Evolutionary conservation across 92 coral and sea anemone species (phyloP).

Genomic region (Heteractis magnifica): DNA sequence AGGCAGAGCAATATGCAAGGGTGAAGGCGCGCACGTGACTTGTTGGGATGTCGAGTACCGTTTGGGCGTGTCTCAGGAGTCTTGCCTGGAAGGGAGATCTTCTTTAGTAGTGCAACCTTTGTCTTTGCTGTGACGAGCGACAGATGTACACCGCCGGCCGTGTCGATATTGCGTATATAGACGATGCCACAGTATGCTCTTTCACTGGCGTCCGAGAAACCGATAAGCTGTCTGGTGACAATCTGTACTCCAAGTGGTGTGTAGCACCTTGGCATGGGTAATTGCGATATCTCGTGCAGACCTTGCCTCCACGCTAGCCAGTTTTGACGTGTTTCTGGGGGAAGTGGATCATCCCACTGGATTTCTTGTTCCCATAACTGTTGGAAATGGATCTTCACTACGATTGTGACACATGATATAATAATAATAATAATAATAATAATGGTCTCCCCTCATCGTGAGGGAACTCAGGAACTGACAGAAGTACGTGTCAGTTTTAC

Average conservation of each 20-base stretch:
- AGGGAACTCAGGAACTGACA: no score
- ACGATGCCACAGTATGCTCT: constrained; percentile 54
- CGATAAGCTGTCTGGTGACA: constrained; percentile 32
- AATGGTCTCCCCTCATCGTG: no score
- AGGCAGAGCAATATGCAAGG: constrained; percentile 36
- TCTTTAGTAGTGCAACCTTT: constrained; percentile 54
- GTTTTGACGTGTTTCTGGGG: constrained; percentile 39
- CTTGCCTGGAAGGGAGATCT: constrained; percentile 54
- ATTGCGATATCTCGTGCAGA: constrained; percentile 32
- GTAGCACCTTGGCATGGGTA: constrained; percentile 57
- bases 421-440: no score
- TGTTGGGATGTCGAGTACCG: constrained; percentile 33
- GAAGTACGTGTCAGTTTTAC: no score
- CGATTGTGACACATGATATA: no score
- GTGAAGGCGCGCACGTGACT: constrained; percentile 48
- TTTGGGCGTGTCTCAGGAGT: constrained; percentile 47
- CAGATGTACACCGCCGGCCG: constrained; percentile 49
- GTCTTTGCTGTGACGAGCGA: constrained; percentile 57
- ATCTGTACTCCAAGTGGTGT: constrained; percentile 28
- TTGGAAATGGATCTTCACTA: constrained; percentile 19
- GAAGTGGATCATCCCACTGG: constrained; percentile 57
- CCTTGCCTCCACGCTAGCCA: constrained; percentile 60
- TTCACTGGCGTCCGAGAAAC: constrained; percentile 61
- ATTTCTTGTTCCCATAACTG: constrained; percentile 55
- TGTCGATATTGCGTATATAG: constrained; percentile 52